Conservation (phyloP, 2,888 invertebrate species). For the Heteromurus nitidus region DNA sequence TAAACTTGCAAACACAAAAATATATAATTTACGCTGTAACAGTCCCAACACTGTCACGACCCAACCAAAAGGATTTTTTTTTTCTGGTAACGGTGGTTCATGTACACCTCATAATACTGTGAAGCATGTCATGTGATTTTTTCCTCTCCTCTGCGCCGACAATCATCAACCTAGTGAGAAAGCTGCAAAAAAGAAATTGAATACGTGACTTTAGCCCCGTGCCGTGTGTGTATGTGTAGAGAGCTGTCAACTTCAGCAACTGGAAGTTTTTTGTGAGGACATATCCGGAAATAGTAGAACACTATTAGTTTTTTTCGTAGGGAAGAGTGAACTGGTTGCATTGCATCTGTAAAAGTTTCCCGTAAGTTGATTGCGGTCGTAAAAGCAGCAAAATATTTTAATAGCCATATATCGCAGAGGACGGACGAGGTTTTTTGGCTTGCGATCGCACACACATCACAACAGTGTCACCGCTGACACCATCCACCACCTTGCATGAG, state of each 20-base stretch:
- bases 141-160: background rate
- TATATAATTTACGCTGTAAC: no score
- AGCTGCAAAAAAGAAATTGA: constrained; percentile 25
- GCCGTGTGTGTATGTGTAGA: no score
- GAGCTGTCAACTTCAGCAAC: constrained; percentile 26
- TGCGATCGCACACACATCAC: no score
- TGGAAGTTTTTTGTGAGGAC: background rate
- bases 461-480: no score
- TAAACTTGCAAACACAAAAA: no score
- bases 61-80: no score
- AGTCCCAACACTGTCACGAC: no score
- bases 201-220: constrained; percentile 41
- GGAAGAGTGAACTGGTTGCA: constrained; percentile 3
- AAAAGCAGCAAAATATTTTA: constrained; percentile 33
- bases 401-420: constrained; percentile 1
- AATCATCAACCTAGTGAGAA: constrained; percentile 4
- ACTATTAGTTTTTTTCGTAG: no score
- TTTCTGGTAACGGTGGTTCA: no score
- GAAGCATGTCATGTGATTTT: constrained; percentile 23
- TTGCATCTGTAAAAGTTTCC: constrained; percentile 27
- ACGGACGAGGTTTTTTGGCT: no score
- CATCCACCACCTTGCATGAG: no score
- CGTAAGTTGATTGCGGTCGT: constrained; percentile 18
- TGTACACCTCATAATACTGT: background rate
- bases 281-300: background rate